phyloP scores from a whole-genome alignment of 2,113 vertebrate genomes.

The Empidonax traillii region DNA sequence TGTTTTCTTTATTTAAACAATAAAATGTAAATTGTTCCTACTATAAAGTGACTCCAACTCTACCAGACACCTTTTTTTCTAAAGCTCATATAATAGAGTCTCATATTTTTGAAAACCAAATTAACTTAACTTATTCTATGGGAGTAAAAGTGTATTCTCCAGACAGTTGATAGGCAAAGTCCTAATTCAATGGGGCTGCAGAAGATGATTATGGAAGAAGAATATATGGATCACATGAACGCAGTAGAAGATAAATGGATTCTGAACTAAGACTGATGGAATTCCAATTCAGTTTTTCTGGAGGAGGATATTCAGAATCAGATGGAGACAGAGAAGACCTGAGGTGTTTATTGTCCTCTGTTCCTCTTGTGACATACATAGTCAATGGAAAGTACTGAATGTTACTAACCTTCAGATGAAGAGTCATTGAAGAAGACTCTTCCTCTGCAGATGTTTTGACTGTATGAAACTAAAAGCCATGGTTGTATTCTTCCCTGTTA shows the following conservation, averaged over 20 bases:
- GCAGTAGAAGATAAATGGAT: neutral
- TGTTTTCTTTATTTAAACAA: neutral
- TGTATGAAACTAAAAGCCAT: neutral
- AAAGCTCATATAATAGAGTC: neutral
- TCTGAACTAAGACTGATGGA: neutral
- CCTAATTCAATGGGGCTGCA: neutral
- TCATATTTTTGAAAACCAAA: neutral
- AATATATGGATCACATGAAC: neutral
- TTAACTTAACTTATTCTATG: neutral
- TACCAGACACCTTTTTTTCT: neutral
- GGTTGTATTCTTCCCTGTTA: neutral
- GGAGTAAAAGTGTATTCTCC: neutral
- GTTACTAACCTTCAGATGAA: neutral
- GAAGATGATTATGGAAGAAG: neutral
- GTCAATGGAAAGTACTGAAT: neutral
- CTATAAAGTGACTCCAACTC: neutral
- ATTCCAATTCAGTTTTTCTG: neutral
- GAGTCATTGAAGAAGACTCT: neutral
- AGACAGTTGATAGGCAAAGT: neutral
- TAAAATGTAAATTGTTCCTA: neutral
- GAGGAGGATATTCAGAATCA: neutral
- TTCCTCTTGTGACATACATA: neutral
- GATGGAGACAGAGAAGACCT: neutral
- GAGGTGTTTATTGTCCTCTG: accelerated
- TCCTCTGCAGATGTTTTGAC: neutral